phyloP scores from a whole-genome alignment of 2,797 vertebrate species.

The Momotus momota region DNA sequence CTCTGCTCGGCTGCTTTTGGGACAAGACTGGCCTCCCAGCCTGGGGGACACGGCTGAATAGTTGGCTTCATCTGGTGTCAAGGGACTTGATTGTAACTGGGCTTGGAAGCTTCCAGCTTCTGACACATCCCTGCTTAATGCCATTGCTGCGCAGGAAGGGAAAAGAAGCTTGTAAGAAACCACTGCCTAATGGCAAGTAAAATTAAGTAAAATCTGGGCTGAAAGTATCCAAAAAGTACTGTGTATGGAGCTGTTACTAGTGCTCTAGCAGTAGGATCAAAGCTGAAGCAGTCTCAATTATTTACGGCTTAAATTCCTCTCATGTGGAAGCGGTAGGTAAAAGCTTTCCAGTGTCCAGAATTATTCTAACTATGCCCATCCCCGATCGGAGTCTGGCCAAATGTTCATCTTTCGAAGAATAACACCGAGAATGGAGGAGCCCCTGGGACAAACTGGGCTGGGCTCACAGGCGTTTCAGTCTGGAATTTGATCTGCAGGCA shows the following conservation, averaged over 20 bases:
- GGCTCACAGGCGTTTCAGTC: background rate
- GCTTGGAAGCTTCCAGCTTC: background rate
- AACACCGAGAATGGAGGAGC: background rate
- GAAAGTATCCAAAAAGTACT: background rate
- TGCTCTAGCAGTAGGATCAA: background rate
- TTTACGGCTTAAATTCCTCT: slow-evolving; percentile 5
- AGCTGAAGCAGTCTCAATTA: background rate
- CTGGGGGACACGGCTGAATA: background rate
- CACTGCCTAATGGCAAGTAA: background rate
- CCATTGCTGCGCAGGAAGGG: background rate
- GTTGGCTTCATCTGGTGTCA: background rate
- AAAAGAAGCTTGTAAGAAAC: background rate
- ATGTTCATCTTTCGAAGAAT: background rate
- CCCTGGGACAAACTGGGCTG: accelerated
- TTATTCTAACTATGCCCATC: slow-evolving; percentile 1
- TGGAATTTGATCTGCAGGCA: background rate
- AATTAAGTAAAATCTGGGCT: background rate
- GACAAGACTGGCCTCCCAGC: background rate
- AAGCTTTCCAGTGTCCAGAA: slow-evolving; percentile 10
- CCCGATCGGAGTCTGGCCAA: accelerated
- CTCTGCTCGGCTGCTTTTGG: background rate
- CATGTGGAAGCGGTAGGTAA: background rate
- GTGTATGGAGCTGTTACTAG: background rate
- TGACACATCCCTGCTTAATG: background rate
- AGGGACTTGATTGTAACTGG: background rate